These are phyloP conservation scores for Germaria angustata DNA, from an alignment of 2,888 invertebrate genomes.

Conservation along the genomic window DNA sequence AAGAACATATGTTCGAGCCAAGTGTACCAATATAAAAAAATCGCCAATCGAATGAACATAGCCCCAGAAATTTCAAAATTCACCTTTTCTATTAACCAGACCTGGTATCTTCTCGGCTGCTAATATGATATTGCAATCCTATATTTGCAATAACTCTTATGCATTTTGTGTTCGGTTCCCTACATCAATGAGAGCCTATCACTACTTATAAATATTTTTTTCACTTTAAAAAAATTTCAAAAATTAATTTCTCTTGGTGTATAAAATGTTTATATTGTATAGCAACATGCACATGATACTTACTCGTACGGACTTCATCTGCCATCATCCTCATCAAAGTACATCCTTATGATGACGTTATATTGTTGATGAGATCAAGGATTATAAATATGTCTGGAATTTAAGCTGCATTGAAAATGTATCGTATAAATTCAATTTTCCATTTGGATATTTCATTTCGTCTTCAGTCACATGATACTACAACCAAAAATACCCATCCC, in stretches of 20 bases:
- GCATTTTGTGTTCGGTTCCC: no score
- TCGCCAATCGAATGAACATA: no score
- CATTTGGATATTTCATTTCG: conserved; percentile 42
- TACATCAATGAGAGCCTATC: no score
- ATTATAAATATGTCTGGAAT: conserved; percentile 66
- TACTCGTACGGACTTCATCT: background rate
- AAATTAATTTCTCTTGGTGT: conserved; percentile 9
- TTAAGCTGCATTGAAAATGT: conserved; percentile 63
- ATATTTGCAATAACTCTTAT: no score
- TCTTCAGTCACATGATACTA: conserved; percentile 51
- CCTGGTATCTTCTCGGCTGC: no score
- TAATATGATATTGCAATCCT: no score
- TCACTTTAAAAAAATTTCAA: no score
- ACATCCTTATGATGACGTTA: conserved; percentile 52
- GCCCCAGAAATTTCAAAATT: no score
- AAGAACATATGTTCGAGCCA: no score
- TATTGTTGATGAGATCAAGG: conserved; percentile 64
- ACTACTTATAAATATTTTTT: no score
- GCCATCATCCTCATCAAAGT: background rate
- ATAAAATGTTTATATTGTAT: background rate
- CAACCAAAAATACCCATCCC: conserved; percentile 4
- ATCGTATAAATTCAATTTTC: conserved; percentile 60
- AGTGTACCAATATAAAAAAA: no score
- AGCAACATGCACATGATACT: conserved; percentile 33
- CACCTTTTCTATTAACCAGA: no score